Evolutionary conservation across 2,113 vertebrate species (phyloP), one percentile per base, ranked within the genome.

Genomic region (Phoenicopterus ruber): DNA sequence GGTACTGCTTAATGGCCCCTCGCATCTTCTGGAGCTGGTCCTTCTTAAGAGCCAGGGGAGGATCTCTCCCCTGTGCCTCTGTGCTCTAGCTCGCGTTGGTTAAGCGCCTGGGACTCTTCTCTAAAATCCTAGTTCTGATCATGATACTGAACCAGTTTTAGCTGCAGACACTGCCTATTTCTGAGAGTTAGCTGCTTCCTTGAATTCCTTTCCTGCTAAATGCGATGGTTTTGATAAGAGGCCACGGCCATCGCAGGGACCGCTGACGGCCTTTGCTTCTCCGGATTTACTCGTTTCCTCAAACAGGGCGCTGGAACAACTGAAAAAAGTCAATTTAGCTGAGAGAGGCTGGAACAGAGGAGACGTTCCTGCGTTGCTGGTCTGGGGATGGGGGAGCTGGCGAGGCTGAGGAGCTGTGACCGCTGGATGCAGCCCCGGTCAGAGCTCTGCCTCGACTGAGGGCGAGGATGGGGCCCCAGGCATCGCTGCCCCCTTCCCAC

Each of bases 401-500:
- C 1, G 4, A 54, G 59, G 46, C 73, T 61, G 63, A 57, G 79
- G 49, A 85, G 57, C 61, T 1, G 0, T n/a, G 29, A 42, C 20
- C 0, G 7, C 10, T 55, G 32, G 49, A 62, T 11, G 18, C n/a
- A 76, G 47, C 73, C 52, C n/a, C 5, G 1, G 42, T 42, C 15
- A 14, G 46, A 46, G 46, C 14, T 16, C 46, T 46, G 46, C 46
- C 17, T 16, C 46, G 17, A 16, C 17, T 17, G 46, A 46, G 46
- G 17, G 46, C 17, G 17, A 46, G 32, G 49, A 67, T 9, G 18
- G 32, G 72, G 47, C 74, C 54, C n/a, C 5, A 1, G 38, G 36
- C 52, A 11, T 92, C 0, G 0, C 47, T 59, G 1, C 31, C 19
- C 5, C 1, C 17, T 82, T 74, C 57, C 50, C 29, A 6, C 63